These are phyloP conservation scores for Nomada goodeniana DNA, from an alignment of 2,888 invertebrate species.

Conservation along the genomic window DNA sequence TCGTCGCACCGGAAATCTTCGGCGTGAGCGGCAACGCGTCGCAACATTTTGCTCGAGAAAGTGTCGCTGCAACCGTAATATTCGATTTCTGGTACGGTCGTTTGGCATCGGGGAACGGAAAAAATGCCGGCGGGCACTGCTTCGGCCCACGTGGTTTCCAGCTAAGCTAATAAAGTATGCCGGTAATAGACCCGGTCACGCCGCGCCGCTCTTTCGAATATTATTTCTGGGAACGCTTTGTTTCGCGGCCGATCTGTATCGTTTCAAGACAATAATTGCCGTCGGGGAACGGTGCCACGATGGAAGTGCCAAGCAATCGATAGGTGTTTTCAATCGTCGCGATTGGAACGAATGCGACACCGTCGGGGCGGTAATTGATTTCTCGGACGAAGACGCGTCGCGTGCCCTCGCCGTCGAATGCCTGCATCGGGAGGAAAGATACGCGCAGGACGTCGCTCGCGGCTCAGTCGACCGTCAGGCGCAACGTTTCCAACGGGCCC, in stretches of 20 bases:
- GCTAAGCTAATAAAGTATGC: conserved; percentile 39
- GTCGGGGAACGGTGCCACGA: not conserved
- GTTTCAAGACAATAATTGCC: not conserved
- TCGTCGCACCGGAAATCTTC: conserved; percentile 48
- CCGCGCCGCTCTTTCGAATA: conserved; percentile 22
- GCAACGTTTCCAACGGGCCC: not conserved
- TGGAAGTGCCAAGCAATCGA: not conserved
- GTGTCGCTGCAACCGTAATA: conserved; percentile 15
- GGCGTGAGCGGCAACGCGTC: conserved; percentile 33
- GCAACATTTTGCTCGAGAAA: conserved; percentile 30
- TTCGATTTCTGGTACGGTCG: conserved; percentile 26
- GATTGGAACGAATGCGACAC: not conserved
- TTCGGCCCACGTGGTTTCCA: conserved; percentile 47
- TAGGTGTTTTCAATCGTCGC: not conserved
- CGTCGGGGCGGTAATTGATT: no score
- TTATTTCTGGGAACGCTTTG: conserved; percentile 11
- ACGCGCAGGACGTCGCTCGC: not conserved
- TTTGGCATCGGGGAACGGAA: conserved; percentile 1
- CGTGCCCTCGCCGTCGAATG: no score
- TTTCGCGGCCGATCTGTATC: not conserved
- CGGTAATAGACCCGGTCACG: conserved; percentile 33
- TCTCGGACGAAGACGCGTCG: no score
- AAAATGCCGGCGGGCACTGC: conserved; percentile 28
- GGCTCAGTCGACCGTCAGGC: not conserved
- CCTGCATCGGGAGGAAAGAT: not conserved